Conservation (phyloP, 1,140 invertebrate species). For the Conus betulinus region DNA sequence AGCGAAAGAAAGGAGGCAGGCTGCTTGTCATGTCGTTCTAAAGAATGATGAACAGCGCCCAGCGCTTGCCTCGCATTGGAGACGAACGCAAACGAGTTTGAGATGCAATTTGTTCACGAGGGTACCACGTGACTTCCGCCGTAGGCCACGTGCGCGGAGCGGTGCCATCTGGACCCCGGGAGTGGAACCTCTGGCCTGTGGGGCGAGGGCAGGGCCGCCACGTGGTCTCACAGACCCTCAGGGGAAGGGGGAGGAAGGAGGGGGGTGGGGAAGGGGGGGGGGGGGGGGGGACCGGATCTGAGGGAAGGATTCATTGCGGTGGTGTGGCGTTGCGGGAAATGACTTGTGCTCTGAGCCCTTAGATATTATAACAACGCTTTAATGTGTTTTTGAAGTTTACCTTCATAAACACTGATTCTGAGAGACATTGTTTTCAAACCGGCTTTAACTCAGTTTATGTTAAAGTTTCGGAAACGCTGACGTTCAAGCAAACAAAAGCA, state of each 20-base stretch:
- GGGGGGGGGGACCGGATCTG: neutral
- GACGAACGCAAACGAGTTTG: constrained; percentile 3
- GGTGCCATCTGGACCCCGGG: constrained; percentile 8
- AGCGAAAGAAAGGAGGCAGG: neutral
- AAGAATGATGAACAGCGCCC: constrained; percentile 7
- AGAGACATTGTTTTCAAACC: too few relatives aligned
- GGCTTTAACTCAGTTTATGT: too few relatives aligned
- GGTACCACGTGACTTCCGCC: neutral
- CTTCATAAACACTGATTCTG: too few relatives aligned
- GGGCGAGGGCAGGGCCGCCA: neutral
- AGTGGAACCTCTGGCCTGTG: neutral
- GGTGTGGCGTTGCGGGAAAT: neutral
- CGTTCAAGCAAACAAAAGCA: too few relatives aligned
- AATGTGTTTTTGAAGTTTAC: neutral
- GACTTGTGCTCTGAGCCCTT: neutral
- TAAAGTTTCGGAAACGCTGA: too few relatives aligned
- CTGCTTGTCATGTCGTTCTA: neutral
- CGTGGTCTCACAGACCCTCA: neutral
- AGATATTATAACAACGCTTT: neutral
- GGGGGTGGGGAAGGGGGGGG: neutral
- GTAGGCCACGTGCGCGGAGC: constrained; percentile 5
- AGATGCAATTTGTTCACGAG: neutral
- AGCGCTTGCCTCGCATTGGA: neutral
- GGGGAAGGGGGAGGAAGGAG: too few relatives aligned
- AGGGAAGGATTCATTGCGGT: neutral